phyloP scores from a whole-genome alignment of 2,888 invertebrate genomes.

The Cataglyphis altisquamis region DNA sequence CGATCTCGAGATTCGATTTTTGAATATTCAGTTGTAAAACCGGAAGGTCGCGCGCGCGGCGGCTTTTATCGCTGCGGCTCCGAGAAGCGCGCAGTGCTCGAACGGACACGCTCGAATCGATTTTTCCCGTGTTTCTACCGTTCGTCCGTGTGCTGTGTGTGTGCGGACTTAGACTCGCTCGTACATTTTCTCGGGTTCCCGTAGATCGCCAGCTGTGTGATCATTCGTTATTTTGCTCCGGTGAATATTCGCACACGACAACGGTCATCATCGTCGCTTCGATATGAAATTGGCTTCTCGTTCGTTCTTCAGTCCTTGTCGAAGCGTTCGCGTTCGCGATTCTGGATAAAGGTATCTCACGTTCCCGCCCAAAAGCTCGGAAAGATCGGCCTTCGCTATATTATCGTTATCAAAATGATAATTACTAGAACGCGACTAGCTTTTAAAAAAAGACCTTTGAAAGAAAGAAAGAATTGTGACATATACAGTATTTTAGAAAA shows the following conservation, averaged over 20 bases:
- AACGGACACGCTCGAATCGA: slow-evolving; percentile 76
- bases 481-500: not conserved
- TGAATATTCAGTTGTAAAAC: slow-evolving; percentile 29
- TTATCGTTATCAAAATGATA: not conserved
- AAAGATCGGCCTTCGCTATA: not conserved
- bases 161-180: slow-evolving; percentile 55
- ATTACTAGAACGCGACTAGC: not conserved
- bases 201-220: slow-evolving; percentile 29
- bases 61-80: slow-evolving; percentile 63
- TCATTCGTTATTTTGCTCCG: slow-evolving; percentile 9
- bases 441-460: not conserved
- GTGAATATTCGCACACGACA: not conserved
- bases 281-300: not conserved
- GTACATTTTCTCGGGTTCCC: slow-evolving; percentile 60
- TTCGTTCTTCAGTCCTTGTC: not conserved
- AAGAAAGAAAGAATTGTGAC: not conserved
- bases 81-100: slow-evolving; percentile 74
- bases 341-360: not conserved
- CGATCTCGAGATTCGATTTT: not conserved
- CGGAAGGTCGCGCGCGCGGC: slow-evolving; percentile 55
- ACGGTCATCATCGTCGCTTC: not conserved
- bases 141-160: slow-evolving; percentile 51
- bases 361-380: slow-evolving; percentile 18
- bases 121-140: slow-evolving; percentile 71
- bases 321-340: not conserved